phyloP scores from a whole-genome alignment of 2,113 vertebrate genomes.

The Deroptyus accipitrinus region DNA sequence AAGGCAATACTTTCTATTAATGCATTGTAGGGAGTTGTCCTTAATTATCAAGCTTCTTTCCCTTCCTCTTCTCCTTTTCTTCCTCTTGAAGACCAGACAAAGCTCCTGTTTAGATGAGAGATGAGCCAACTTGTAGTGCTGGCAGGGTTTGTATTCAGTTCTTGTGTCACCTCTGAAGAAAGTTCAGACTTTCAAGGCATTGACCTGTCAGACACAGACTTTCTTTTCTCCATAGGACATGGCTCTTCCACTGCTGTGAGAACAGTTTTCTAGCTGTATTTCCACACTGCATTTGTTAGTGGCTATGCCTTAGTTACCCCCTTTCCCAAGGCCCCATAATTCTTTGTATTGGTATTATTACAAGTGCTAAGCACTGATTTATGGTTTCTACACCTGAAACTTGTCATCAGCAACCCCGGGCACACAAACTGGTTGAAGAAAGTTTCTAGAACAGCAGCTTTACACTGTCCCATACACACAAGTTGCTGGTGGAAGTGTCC shows the following conservation, averaged over 20 bases:
- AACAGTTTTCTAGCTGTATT: neutral
- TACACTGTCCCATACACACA: rapidly evolving
- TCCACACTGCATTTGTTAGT: neutral
- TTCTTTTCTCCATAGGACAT: neutral
- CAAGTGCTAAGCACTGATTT: neutral
- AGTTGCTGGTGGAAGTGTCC: neutral
- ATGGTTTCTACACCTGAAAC: neutral
- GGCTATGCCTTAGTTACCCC: neutral
- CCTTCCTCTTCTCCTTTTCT: neutral
- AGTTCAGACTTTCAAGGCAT: neutral
- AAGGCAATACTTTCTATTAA: neutral
- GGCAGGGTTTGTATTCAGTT: neutral
- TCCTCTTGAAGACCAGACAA: neutral
- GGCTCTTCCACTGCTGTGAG: neutral
- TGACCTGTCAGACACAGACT: neutral
- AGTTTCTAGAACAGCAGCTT: neutral
- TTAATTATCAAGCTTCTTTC: neutral
- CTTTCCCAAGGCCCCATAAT: neutral
- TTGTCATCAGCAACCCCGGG: neutral
- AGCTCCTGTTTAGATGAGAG: neutral
- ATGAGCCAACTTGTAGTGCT: neutral
- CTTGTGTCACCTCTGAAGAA: neutral
- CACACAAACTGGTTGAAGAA: neutral
- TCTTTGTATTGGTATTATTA: neutral
- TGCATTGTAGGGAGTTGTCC: neutral